These are phyloP conservation scores for Crocuta crocuta DNA, from an alignment of 2,113 vertebrate species.

Conservation along the genomic window DNA sequence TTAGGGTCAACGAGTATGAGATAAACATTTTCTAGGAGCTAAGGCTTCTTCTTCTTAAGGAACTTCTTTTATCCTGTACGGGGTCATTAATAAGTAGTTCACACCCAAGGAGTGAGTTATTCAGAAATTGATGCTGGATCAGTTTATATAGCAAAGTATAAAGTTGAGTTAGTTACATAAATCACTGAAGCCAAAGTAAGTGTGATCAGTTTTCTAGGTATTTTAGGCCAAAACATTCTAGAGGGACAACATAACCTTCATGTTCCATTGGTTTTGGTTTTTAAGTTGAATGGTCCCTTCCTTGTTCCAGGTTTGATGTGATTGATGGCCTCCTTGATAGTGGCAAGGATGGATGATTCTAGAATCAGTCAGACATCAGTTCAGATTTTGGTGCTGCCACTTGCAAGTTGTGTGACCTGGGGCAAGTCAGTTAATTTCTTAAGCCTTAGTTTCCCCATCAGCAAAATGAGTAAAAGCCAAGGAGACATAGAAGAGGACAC, in stretches of 20 bases:
- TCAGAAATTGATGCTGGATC: not conserved
- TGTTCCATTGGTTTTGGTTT: not conserved
- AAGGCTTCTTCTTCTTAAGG: conserved; percentile 32
- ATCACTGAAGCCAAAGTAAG: not conserved
- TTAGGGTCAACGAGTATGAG: not conserved
- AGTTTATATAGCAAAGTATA: conserved; percentile 24
- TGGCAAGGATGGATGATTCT: conserved; percentile 1
- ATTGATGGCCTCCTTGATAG: not conserved
- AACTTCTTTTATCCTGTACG: not conserved
- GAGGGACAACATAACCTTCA: not conserved
- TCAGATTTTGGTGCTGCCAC: not conserved
- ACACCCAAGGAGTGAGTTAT: not conserved
- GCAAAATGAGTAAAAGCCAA: conserved; percentile 34
- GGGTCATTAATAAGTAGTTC: conserved; percentile 4
- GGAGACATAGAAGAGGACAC: not conserved
- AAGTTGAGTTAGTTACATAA: not conserved
- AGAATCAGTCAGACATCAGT: conserved; percentile 27
- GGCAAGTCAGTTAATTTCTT: conserved; percentile 20
- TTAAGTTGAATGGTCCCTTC: conserved; percentile 28
- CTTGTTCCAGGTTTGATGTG: not conserved
- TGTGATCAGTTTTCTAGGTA: not conserved
- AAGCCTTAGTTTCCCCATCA: conserved; percentile 20
- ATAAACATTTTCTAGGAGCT: not conserved
- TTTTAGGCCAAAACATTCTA: not conserved
- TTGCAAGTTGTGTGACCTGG: not conserved